Evolutionary conservation across 1,140 invertebrate species (phyloP).

Genomic region (Diachasmimorpha longicaudata): DNA sequence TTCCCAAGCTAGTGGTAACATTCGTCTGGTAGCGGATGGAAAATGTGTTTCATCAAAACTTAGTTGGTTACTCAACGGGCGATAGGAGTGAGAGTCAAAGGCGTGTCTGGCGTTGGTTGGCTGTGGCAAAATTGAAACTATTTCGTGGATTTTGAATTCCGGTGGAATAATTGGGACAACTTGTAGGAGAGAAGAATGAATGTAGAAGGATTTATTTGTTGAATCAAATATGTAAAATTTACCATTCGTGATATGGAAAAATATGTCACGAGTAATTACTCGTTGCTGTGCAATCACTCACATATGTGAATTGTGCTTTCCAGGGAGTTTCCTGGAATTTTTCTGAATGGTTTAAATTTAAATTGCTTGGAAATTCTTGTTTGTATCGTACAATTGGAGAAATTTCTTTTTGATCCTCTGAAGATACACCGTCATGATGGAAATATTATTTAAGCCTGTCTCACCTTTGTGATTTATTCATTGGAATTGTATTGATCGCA

Average conservation of each 20-base stretch:
- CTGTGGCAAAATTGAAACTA: background rate
- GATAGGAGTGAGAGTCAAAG: background rate
- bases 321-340: no score
- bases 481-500: constrained; percentile 19
- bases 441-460: background rate
- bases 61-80: background rate
- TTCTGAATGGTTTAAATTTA: no score
- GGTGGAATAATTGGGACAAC: background rate
- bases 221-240: no score
- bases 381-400: background rate
- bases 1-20: background rate
- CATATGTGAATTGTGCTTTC: no score
- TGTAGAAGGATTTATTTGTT: no score
- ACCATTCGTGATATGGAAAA: no score
- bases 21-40: background rate
- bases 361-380: background rate
- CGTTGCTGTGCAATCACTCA: no score
- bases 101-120: background rate
- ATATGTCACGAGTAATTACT: no score
- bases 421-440: background rate
- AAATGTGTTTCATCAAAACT: constrained; percentile 5
- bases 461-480: constrained; percentile 11
- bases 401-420: background rate
- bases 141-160: background rate
- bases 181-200: background rate